Percentiles rank a stretch among this genome's conserved stretches.
Conservation (phyloP, 2,113 vertebrate genomes). For the Xerus inauris region DNA sequence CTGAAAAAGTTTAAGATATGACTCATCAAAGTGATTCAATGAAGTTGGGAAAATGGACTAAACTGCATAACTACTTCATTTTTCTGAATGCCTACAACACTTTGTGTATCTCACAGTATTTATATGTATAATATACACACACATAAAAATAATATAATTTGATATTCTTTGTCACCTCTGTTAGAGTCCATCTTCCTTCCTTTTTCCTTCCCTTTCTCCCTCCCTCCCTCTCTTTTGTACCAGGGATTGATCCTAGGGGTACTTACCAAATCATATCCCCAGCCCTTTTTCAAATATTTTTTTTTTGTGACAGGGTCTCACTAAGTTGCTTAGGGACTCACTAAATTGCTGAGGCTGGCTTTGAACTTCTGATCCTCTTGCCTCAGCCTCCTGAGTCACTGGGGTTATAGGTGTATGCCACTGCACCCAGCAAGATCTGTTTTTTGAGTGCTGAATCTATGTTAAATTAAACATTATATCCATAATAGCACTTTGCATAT, state of each 20-base stretch:
- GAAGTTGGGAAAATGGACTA: neutral
- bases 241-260: no score
- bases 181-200: neutral
- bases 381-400: no score
- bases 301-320: no score
- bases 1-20: neutral
- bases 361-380: no score
- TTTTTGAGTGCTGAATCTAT: neutral
- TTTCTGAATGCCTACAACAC: neutral
- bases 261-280: no score
- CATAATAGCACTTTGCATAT: neutral
- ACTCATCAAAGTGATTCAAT: neutral
- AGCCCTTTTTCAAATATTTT: no score
- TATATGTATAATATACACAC: neutral
- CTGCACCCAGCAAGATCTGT: neutral
- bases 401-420: no score
- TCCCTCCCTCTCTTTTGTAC: no score
- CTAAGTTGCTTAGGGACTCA: no score
- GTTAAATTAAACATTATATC: neutral
- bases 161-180: neutral
- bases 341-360: no score
- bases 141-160: neutral
- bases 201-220: no score
- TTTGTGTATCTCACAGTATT: neutral
- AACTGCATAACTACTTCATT: neutral